Percentiles rank a stretch among this genome's conserved stretches.
Evolutionary conservation across 2,797 vertebrate genomes (phyloP).

Genomic region (Betta splendens): DNA sequence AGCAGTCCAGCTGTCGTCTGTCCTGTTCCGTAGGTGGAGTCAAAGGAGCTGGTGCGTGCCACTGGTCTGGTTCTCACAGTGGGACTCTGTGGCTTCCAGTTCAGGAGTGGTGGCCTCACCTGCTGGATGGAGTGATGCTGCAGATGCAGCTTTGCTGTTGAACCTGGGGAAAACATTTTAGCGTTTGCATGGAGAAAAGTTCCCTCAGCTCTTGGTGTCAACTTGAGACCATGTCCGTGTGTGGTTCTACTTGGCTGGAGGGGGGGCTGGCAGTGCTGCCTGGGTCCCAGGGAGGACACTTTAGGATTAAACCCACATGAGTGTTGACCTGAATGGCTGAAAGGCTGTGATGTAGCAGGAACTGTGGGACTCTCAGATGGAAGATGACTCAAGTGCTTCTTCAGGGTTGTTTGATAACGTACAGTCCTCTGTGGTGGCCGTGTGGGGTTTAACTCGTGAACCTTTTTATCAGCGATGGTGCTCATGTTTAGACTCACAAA

Average conservation of each 20-base stretch:
- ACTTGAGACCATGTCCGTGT: conserved; percentile 2
- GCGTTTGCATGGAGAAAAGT: conserved; percentile 9
- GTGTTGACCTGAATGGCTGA: background rate
- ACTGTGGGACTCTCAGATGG: conserved; percentile 12
- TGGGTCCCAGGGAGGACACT: conserved; percentile 3
- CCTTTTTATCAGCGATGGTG: background rate
- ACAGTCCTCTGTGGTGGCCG: background rate
- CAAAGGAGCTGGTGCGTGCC: conserved; percentile 39
- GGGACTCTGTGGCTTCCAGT: conserved; percentile 47
- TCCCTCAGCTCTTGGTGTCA: background rate
- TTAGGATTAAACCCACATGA: conserved; percentile 10
- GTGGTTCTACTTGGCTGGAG: background rate
- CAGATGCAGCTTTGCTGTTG: background rate
- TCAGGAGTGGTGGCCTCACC: conserved; percentile 2
- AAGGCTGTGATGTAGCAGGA: conserved; percentile 8
- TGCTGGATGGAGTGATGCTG: conserved; percentile 30
- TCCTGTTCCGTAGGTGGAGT: conserved; percentile 2
- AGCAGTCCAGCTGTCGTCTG: conserved; percentile 6
- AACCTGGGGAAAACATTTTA: background rate
- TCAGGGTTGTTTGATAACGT: background rate
- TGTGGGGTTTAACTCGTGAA: conserved; percentile 4
- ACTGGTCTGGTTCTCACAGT: conserved; percentile 4
- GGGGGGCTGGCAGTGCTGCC: background rate
- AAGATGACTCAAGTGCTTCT: conserved; percentile 1
- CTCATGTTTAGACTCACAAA: background rate